phyloP scores from a whole-genome alignment of 2,113 vertebrate genomes.

The Diadophis punctatus region DNA sequence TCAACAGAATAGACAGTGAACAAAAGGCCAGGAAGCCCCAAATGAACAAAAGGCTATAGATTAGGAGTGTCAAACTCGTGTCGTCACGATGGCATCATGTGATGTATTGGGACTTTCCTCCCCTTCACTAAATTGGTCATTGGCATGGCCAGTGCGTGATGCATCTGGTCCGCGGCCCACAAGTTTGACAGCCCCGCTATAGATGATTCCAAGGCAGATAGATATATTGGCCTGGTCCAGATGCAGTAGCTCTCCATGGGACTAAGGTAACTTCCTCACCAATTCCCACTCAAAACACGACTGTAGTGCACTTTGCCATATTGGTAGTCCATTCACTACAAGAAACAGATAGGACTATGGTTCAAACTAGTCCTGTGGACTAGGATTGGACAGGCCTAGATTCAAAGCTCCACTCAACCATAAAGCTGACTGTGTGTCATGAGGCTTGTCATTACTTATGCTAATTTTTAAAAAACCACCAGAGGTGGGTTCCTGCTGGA shows the following conservation, averaged over 20 bases:
- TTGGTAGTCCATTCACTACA: neutral
- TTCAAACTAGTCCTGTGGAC: neutral
- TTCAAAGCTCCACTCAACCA: neutral
- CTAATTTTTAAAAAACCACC: neutral
- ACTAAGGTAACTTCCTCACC: neutral
- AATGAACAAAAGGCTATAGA: neutral
- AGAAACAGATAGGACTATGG: neutral
- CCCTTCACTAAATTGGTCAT: too few relatives aligned
- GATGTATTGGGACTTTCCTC: too few relatives aligned
- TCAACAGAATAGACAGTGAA: neutral
- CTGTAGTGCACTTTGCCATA: neutral
- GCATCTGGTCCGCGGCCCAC: too few relatives aligned
- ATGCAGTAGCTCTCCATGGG: neutral
- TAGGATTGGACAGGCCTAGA: neutral
- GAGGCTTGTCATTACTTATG: neutral
- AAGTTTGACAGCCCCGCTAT: neutral
- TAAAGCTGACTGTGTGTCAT: neutral
- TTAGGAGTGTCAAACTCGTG: too few relatives aligned
- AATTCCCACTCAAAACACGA: neutral
- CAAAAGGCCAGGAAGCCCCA: neutral
- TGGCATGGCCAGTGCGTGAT: too few relatives aligned
- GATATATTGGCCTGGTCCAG: neutral
- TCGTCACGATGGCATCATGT: too few relatives aligned
- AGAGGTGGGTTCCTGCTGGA: too few relatives aligned
- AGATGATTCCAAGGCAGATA: neutral